Evolutionary conservation across 2,888 invertebrate genomes (phyloP), one percentile per base, ranked within the genome.

Genomic region (Chirona hameri): DNA sequence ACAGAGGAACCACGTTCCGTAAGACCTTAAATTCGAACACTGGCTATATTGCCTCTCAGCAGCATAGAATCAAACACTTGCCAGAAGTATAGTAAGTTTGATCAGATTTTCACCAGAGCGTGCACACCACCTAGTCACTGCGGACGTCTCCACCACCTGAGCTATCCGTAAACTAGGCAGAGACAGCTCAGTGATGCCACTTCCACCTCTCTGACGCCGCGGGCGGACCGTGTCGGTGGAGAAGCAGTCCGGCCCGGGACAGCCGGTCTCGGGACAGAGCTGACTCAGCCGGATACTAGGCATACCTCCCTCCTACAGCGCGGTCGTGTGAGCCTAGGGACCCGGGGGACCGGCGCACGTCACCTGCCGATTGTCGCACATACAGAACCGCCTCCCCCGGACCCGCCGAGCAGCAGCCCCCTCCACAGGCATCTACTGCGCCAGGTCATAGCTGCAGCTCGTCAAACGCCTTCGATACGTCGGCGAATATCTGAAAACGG

Each of bases 401-500:
- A 14, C 29, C 15, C 31, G 72, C 27, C 69, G 72, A 27, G 12
- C 1, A 27, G 14, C 29, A n/a, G 60, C n/a, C 69, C 39, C 21
- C n/a, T 24, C 29, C 69, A 24, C 14, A 46, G 60, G 12, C 18
- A 15, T 15, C 15, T 46, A 5, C 29, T 0, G 12, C 52, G 31
- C 18, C 48, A 15, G 52, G 27, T 80, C 52, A 80, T 55, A 80
- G 52, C 4, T 79, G 7, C 79, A 79, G 55, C 27, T 2, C 27
- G 27, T 52, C 48, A 14, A 80, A 52, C 29, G n/a, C 27, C 80
- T 48, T 55, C 15, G 52, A 14, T 27, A 80, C 52, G 57, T 83
- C 82, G 1, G 84, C 81, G 82, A 85, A 83, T 21, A 82, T 83
- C 72, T 84, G 84, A 48, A 31, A 81, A 83, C n/a, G 83, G 83